Evolutionary conservation across 1,140 invertebrate genomes (phyloP).

Genomic region (Papilio aristodemus): DNA sequence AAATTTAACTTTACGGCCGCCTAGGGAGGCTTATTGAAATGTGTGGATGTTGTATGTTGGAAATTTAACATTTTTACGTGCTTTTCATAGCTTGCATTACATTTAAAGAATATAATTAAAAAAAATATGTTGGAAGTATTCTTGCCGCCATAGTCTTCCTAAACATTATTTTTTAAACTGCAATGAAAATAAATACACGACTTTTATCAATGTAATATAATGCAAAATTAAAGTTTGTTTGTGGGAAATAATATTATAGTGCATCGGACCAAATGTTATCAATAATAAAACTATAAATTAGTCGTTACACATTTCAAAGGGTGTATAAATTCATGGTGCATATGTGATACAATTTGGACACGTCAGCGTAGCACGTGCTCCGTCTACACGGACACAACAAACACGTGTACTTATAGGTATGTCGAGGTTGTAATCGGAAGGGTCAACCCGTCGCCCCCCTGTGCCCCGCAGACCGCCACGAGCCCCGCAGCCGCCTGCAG

Average conservation of each 20-base stretch:
- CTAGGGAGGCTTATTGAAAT: not conserved
- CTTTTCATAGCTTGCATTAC: too few relatives aligned
- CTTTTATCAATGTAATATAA: too few relatives aligned
- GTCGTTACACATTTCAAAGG: not conserved
- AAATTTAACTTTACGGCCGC: not conserved
- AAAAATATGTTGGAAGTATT: too few relatives aligned
- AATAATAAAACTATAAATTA: not conserved
- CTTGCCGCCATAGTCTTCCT: too few relatives aligned
- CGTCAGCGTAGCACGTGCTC: conserved; percentile 34
- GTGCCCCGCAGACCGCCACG: too few relatives aligned
- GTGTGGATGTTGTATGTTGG: not conserved
- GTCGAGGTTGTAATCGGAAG: conserved; percentile 40
- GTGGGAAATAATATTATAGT: not conserved
- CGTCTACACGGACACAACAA: conserved; percentile 34
- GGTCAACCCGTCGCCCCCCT: conserved; percentile 41
- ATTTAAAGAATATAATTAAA: too few relatives aligned
- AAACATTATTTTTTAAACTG: too few relatives aligned
- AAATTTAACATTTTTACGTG: too few relatives aligned
- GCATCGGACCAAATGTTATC: not conserved
- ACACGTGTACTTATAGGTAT: conserved; percentile 33
- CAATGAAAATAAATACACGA: too few relatives aligned
- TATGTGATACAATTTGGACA: conserved; percentile 13
- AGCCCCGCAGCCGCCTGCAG: conserved; percentile 25
- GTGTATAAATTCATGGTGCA: conserved; percentile 14
- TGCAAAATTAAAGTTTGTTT: not conserved